Evolutionary conservation across 2,888 invertebrate genomes (phyloP).

Genomic region (Graphium colonna): DNA sequence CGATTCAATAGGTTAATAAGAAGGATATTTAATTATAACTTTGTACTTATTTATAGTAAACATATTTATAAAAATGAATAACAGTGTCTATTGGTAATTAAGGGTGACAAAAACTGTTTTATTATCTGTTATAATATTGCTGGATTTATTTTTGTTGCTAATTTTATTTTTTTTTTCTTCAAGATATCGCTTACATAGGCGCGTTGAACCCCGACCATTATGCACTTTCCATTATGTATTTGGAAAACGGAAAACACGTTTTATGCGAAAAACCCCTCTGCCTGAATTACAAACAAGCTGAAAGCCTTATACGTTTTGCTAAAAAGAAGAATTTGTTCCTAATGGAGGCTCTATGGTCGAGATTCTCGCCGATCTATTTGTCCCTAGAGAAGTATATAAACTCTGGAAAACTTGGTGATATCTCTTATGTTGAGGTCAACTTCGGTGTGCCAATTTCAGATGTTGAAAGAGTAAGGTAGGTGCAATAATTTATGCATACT

Average conservation of each 20-base stretch:
- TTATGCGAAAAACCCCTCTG: conserved; percentile 95
- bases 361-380: conserved; percentile 89
- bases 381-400: conserved; percentile 84
- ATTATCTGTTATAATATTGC: too few species aligned
- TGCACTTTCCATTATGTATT: conserved; percentile 84
- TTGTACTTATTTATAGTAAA: too few species aligned
- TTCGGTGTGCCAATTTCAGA: conserved; percentile 83
- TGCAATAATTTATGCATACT: too few species aligned
- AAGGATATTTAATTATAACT: too few species aligned
- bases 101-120: too few species aligned
- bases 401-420: conserved; percentile 84
- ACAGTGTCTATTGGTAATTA: too few species aligned
- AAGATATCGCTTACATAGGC: conserved; percentile 94
- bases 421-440: conserved; percentile 82
- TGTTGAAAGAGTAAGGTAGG: conserved; percentile 51
- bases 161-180: too few species aligned
- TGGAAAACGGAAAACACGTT: conserved; percentile 91
- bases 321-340: conserved; percentile 86
- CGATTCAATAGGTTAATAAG: too few species aligned
- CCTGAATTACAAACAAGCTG: conserved; percentile 87
- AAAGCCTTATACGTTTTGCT: conserved; percentile 84
- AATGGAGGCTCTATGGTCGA: conserved; percentile 95
- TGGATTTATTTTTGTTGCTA: too few species aligned
- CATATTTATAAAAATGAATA: too few species aligned
- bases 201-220: conserved; percentile 88